Conservation (phyloP, 2,888 invertebrate species). For the Empis livida region DNA sequence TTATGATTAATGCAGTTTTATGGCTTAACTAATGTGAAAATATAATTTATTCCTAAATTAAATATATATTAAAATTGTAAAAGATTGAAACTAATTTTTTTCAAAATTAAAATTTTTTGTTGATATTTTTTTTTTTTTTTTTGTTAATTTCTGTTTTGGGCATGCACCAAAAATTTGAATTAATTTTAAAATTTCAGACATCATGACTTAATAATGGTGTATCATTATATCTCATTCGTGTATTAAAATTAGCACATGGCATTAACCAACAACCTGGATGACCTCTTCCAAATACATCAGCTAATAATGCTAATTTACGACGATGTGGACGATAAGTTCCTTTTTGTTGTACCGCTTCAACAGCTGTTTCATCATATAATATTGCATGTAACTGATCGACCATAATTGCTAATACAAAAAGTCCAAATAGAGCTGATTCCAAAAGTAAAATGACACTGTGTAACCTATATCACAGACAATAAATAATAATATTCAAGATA, state of each 20-base stretch:
- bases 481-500: neutral
- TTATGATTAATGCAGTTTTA: no score
- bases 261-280: conserved; percentile 60
- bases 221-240: conserved; percentile 29
- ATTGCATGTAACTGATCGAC: conserved; percentile 77
- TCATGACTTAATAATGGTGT: conserved; percentile 34
- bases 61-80: no score
- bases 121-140: conserved; percentile 11
- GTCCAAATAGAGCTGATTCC: conserved; percentile 72
- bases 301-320: conserved; percentile 49
- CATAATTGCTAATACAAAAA: conserved; percentile 78
- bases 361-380: conserved; percentile 69
- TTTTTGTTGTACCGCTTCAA: conserved; percentile 61
- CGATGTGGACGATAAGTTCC: conserved; percentile 51
- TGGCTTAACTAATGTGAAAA: no score
- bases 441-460: conserved; percentile 70
- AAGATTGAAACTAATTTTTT: no score
- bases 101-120: no score
- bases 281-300: conserved; percentile 66
- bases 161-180: no score
- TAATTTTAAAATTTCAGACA: no score
- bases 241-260: conserved; percentile 47
- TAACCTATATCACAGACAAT: conserved; percentile 43
- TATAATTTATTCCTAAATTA: no score
- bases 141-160: no score